Percentiles rank a stretch among this genome's conserved stretches.
Evolutionary conservation across 2,113 vertebrate genomes (phyloP).

Genomic region (Phrynosoma blainvillii): DNA sequence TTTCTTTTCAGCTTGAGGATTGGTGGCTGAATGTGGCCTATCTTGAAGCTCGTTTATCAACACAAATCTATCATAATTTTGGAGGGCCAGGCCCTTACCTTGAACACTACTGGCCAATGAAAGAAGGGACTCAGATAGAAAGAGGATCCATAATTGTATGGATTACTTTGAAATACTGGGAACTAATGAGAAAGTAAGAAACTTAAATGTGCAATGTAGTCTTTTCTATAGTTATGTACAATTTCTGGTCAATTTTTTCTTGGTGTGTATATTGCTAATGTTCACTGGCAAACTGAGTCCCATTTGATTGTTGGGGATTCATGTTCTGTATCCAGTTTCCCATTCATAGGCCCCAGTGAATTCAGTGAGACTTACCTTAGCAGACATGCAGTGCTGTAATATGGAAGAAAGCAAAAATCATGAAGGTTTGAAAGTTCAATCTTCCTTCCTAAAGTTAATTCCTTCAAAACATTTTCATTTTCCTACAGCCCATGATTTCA

Average conservation of each 20-base stretch:
- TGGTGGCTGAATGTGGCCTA: constrained; percentile 95
- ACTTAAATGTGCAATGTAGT: constrained; percentile 24
- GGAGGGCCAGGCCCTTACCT: constrained; percentile 83
- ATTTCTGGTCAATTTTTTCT: not conserved
- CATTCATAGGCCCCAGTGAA: not conserved
- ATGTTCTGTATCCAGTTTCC: not conserved
- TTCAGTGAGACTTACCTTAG: not conserved
- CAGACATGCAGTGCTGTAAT: not conserved
- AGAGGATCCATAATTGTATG: constrained; percentile 84
- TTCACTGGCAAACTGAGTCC: constrained; percentile 15
- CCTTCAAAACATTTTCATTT: not conserved
- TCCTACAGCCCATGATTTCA: not conserved
- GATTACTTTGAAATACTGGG: constrained; percentile 90
- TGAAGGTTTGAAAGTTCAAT: too few species aligned
- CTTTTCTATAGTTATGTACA: not conserved
- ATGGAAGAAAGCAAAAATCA: not conserved
- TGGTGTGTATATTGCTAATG: not conserved
- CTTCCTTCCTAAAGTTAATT: not conserved
- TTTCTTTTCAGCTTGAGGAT: constrained; percentile 88
- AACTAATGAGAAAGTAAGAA: constrained; percentile 88
- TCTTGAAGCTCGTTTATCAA: constrained; percentile 88
- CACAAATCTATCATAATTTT: constrained; percentile 91
- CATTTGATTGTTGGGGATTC: constrained; percentile 17
- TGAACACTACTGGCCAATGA: constrained; percentile 91
- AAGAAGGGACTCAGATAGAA: constrained; percentile 86